Evolutionary conservation across 2,888 invertebrate species (phyloP), one percentile per base, ranked within the genome.

Genomic region (Germaria angustata): DNA sequence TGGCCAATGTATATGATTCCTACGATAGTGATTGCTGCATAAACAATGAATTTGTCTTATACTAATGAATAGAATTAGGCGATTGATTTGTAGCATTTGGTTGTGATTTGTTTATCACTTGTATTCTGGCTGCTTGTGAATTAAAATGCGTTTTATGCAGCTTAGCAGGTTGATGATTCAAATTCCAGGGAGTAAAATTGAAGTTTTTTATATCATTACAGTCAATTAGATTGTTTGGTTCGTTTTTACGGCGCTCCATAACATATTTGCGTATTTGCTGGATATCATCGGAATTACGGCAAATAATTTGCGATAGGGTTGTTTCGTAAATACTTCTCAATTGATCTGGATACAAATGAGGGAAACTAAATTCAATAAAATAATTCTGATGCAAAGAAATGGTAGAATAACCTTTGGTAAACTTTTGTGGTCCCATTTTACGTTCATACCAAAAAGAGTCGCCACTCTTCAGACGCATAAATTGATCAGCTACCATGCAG

Each of bases 361-460:
- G 20, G 32, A 22, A 49, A 59, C 5, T 13, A 20, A 2, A 41
- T 65, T 76, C 0, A 49, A 51, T 17, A 6, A 24, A 39, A 11
- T 34, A 5, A 32, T 11, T n/a, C n/a, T 49, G 5, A 0, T 13
- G 24, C 1, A 51, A 59, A 7, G 11, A 6, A 65, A 17, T n/a
- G n/a, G 2, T 55, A 6, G 28, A 7, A 9, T 8, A 89, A 95
- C 95, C 94, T 88, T 91, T 87, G 1, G 94, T 94, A 86, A 97
- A 97, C 4, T 93, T 93, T 81, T 95, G 93, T 0, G 93, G 92
- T 39, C 92, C 91, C 75, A 94, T 92, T 1, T 92, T 91, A 39
- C 94, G 94, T 90, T 98, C 98, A 88, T 97, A 98, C 96, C 97
- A 98, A 92, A 94, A 96, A 57, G 97, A 92, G 91, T 98, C 98